These are phyloP conservation scores for Dipodomys stephensi DNA, from an alignment of 2,113 vertebrate genomes.

Conservation along the genomic window DNA sequence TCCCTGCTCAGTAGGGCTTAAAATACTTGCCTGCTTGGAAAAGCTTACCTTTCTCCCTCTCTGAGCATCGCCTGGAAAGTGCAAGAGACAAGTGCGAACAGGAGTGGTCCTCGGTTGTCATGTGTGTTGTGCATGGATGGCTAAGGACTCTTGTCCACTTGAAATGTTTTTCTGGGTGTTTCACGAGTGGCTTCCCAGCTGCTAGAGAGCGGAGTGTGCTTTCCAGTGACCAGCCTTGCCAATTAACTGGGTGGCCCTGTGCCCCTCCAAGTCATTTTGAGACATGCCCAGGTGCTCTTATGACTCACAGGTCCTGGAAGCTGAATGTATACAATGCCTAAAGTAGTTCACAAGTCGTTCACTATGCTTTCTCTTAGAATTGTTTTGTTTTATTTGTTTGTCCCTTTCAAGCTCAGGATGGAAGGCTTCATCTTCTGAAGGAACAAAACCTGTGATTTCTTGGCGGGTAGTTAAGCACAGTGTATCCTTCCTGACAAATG, in stretches of 20 bases:
- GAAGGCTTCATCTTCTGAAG: not conserved
- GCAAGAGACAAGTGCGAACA: slow-evolving; percentile 26
- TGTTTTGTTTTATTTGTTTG: too few relatives aligned
- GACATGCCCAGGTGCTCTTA: not conserved
- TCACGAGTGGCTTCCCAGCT: slow-evolving; percentile 4
- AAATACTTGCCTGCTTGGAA: slow-evolving; percentile 63
- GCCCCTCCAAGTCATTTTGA: slow-evolving; percentile 53
- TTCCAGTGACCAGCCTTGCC: slow-evolving; percentile 28
- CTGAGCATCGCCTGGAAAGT: not conserved
- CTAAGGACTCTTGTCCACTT: slow-evolving; percentile 51
- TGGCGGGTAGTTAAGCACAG: not conserved
- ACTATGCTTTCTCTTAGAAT: not conserved
- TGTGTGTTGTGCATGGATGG: not conserved
- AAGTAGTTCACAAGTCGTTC: not conserved
- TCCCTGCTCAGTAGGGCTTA: slow-evolving; percentile 70
- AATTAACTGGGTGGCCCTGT: slow-evolving; percentile 52
- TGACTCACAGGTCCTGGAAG: slow-evolving; percentile 21
- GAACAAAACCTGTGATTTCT: not conserved
- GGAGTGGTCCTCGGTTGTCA: slow-evolving; percentile 25
- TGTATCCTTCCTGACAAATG: slow-evolving; percentile 51
- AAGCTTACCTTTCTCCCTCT: slow-evolving; percentile 6
- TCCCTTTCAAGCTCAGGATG: not conserved
- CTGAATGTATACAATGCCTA: not conserved
- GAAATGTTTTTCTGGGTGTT: slow-evolving; percentile 60
- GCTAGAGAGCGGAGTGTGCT: slow-evolving; percentile 1